Percentiles rank a stretch among this genome's conserved stretches.
These are phyloP conservation scores for Muscicapa adusta DNA, from an alignment of 2,113 vertebrate genomes.

Conservation along the genomic window DNA sequence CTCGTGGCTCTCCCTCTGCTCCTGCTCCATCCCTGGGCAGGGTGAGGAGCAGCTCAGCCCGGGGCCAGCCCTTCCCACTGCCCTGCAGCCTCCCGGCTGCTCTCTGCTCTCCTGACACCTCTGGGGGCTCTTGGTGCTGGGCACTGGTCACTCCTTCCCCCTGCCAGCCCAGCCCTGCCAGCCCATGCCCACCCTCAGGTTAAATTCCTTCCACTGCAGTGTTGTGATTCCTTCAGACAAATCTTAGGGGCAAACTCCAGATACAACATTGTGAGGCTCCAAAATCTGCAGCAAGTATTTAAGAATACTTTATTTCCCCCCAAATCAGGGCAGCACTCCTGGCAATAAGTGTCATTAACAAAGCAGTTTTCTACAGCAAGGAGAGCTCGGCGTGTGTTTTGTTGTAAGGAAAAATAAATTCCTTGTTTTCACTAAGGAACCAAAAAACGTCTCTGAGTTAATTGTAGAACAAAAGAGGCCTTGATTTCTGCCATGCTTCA, in stretches of 20 bases:
- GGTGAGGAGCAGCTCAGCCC: rapidly evolving
- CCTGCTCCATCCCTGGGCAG: neutral
- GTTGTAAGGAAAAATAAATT: neutral
- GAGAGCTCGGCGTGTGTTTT: neutral
- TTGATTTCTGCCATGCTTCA: neutral
- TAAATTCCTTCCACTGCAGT: neutral
- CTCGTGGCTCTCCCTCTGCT: neutral
- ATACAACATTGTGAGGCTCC: rapidly evolving
- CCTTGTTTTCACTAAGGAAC: neutral
- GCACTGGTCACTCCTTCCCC: neutral
- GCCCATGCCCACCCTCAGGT: no score
- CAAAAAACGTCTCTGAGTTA: neutral
- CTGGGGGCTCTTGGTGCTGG: neutral
- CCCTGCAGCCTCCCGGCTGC: neutral
- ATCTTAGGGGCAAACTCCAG: neutral
- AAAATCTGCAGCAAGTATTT: neutral
- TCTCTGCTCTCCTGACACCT: rapidly evolving
- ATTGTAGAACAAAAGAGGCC: slow-evolving; percentile 7
- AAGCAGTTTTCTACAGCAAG: neutral
- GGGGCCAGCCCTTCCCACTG: neutral
- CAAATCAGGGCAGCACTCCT: neutral
- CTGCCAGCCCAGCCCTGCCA: neutral
- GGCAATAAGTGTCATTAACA: neutral
- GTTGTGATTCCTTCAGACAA: neutral
- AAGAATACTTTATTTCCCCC: neutral